Conservation (phyloP, 2,113 vertebrate species). For the Oreotrochilus melanogaster region DNA sequence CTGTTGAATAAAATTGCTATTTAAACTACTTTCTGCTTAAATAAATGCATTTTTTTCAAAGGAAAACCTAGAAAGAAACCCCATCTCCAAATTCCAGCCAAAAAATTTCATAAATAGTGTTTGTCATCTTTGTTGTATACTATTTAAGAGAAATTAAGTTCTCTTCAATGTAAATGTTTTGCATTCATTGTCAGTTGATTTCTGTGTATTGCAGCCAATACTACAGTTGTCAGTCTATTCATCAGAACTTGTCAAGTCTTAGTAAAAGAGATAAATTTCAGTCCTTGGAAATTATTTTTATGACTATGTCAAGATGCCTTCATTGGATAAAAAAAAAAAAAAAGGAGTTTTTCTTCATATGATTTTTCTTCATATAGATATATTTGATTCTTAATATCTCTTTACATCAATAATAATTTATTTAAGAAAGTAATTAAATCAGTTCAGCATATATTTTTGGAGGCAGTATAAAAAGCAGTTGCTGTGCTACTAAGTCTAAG, state of each 20-base stretch:
- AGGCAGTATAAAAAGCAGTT: conserved; percentile 10
- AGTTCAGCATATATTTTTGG: conserved; percentile 25
- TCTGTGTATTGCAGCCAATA: neutral
- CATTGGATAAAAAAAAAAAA: neutral
- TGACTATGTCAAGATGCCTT: neutral
- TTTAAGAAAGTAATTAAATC: conserved; percentile 23
- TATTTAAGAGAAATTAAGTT: neutral
- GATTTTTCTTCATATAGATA: neutral
- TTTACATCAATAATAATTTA: neutral
- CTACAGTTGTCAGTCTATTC: neutral
- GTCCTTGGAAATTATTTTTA: conserved; percentile 10
- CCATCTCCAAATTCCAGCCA: neutral
- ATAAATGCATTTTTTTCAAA: neutral
- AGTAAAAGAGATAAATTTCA: neutral
- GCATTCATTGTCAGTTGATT: neutral
- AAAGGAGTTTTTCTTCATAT: neutral
- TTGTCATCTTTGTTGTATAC: neutral
- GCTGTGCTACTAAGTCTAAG: neutral
- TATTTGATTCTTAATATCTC: neutral
- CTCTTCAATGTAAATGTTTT: neutral
- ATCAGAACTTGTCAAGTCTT: neutral
- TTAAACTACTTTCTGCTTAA: neutral
- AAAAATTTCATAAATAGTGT: neutral
- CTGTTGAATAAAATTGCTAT: neutral
- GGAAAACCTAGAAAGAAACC: neutral